A percentile compares a stretch with the other conserved stretches of the same genome.
Conservation (phyloP, 2,113 vertebrate species). For the Lophura nycthemera region DNA sequence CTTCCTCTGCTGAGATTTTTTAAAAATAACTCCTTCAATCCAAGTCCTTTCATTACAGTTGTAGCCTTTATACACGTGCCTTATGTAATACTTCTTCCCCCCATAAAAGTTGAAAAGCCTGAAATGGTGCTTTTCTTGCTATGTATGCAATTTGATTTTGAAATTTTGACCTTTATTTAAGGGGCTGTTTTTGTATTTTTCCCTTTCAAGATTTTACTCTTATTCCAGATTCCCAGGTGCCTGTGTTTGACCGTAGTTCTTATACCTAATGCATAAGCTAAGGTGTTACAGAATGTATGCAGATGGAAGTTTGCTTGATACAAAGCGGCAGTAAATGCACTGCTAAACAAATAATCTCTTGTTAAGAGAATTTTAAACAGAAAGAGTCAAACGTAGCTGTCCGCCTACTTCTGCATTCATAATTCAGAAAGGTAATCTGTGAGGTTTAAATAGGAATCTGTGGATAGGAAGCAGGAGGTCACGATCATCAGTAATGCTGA, state of each 20-base stretch:
- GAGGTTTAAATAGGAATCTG: neutral
- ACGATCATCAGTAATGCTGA: neutral
- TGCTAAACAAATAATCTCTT: neutral
- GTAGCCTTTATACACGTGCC: neutral
- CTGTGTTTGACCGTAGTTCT: neutral
- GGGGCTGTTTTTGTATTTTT: neutral
- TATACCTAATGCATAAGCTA: neutral
- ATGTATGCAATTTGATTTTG: neutral
- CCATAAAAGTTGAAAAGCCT: neutral
- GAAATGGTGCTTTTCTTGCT: neutral
- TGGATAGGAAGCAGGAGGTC: neutral
- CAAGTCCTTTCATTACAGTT: neutral
- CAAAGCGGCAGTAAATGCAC: neutral
- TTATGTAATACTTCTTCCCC: neutral
- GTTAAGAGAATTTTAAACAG: neutral
- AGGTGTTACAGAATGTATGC: neutral
- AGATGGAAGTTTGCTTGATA: neutral
- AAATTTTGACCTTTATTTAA: neutral
- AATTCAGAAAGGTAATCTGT: neutral
- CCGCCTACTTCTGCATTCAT: neutral
- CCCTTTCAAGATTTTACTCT: neutral
- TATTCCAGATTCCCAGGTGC: neutral
- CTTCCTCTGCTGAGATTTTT: neutral
- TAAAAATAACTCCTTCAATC: accelerated
- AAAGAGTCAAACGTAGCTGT: neutral